phyloP scores from a whole-genome alignment of 2,888 invertebrate genomes.

The Hypercompe scribonia region DNA sequence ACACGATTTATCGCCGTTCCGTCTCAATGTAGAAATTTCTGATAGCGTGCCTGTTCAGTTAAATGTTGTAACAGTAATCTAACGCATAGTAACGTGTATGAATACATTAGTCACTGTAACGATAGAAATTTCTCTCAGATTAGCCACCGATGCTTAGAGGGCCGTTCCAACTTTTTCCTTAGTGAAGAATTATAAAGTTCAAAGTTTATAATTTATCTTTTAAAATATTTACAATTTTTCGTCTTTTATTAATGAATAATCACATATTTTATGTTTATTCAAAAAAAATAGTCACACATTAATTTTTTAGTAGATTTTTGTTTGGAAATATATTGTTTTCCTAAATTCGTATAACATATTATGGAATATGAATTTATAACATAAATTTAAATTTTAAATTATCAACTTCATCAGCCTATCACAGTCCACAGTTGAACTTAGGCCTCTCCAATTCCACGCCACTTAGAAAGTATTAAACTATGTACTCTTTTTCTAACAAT shows the following conservation, averaged over 20 bases:
- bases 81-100: slow-evolving; percentile 64
- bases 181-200: slow-evolving; percentile 66
- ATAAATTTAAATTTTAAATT: too few species aligned
- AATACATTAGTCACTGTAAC: slow-evolving; percentile 77
- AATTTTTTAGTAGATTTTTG: slow-evolving; percentile 17
- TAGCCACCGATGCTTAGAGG: slow-evolving; percentile 65
- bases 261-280: slow-evolving; percentile 53
- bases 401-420: too few species aligned
- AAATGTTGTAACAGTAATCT: slow-evolving; percentile 77
- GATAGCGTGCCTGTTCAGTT: slow-evolving; percentile 74
- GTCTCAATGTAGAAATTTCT: slow-evolving; percentile 75
- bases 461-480: too few species aligned
- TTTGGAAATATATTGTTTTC: slow-evolving; percentile 1
- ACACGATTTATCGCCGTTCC: slow-evolving; percentile 75
- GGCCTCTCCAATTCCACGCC: too few species aligned
- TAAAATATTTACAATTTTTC: slow-evolving; percentile 51
- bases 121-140: slow-evolving; percentile 68
- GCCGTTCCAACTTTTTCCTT: slow-evolving; percentile 64
- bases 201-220: slow-evolving; percentile 72
- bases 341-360: neutral
- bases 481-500: neutral
- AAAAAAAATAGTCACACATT: slow-evolving; percentile 19
- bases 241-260: slow-evolving; percentile 54
- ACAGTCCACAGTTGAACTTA: too few species aligned
- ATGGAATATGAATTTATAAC: neutral